phyloP scores from a whole-genome alignment of 2,113 vertebrate species.

The Empidonax traillii region DNA sequence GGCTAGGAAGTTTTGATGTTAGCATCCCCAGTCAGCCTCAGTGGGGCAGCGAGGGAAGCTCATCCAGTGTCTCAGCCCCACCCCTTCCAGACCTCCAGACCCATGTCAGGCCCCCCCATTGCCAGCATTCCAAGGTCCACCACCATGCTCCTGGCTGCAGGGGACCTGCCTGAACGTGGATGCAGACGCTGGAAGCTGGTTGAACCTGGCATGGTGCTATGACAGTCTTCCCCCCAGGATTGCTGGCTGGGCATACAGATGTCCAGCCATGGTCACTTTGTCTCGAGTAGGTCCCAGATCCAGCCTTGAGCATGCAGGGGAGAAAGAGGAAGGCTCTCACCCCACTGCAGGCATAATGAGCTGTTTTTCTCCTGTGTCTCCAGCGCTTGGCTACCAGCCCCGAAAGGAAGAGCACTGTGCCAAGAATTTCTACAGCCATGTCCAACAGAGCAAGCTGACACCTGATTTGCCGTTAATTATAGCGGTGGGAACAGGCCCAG shows the following conservation, averaged over 20 bases:
- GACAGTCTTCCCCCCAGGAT: background rate
- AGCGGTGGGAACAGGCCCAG: background rate
- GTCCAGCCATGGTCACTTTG: background rate
- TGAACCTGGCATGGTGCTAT: rapidly evolving
- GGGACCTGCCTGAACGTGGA: background rate
- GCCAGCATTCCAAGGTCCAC: background rate
- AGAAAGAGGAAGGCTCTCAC: background rate
- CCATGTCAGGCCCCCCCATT: rapidly evolving
- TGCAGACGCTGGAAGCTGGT: rapidly evolving
- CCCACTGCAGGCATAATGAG: rapidly evolving
- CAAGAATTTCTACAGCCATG: background rate
- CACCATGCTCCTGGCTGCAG: background rate
- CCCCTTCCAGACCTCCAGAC: background rate
- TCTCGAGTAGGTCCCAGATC: background rate
- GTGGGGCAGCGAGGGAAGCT: rapidly evolving
- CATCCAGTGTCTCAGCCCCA: background rate
- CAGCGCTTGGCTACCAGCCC: background rate
- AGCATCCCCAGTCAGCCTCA: background rate
- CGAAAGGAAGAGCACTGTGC: background rate
- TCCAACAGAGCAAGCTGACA: background rate
- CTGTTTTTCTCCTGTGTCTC: background rate
- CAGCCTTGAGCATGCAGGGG: rapidly evolving
- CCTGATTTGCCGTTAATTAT: slow-evolving; percentile 14
- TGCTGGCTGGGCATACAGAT: background rate
- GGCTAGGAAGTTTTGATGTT: background rate